Base-by-base conservation (phyloP, 2,113 vertebrate genomes). In the Pygoscelis antarcticus region DNA sequence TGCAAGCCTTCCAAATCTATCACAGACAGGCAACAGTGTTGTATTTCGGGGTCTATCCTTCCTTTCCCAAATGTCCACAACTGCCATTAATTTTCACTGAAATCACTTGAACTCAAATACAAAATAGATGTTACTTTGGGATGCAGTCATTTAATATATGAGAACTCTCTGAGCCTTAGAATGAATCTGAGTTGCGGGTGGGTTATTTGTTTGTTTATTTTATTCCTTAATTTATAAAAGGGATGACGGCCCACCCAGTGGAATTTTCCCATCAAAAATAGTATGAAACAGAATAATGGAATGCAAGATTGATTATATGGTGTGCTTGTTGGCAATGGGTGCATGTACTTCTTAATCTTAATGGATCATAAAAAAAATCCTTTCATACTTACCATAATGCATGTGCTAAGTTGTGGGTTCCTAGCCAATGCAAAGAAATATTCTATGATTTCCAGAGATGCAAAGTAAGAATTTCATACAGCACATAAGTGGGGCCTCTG, bases 231-330 rank as follows among this genome's bases (percentile, higher is more conserved):
- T 88, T 96, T 96, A 77, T 94, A 95, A 96, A 96, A 94, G 58
- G 54, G 47, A 93, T 86, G 82, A 89, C 1, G 13, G 94, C 93
- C 96, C 96, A 97, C 95, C 95, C 93, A 95, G 94, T 86, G 89
- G 93, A 96, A 97, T 96, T 97, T 96, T 97, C 95, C 93, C 95
- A 96, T 95, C 79, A 96, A 96, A 96, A 97, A 90, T 83, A 93
- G 85, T 75, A 94, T 95, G 93, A 97, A 97, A 83, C 79, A 94
- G 58, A 93, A 74, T 87, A 96, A 91, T 71, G 90, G 91, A 95
- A 96, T 96, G 91, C 79, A 78, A 91, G 64, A 95, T 71, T 97
- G 91, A 96, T 97, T 97, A 96, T 94, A 93, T 94, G 94, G 87
- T 93, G 94, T 87, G 62, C 95, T 95, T 95, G 77, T 78, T 97